phyloP scores from a whole-genome alignment of 1,140 invertebrate species.

The Holcopasites calliopsidis region DNA sequence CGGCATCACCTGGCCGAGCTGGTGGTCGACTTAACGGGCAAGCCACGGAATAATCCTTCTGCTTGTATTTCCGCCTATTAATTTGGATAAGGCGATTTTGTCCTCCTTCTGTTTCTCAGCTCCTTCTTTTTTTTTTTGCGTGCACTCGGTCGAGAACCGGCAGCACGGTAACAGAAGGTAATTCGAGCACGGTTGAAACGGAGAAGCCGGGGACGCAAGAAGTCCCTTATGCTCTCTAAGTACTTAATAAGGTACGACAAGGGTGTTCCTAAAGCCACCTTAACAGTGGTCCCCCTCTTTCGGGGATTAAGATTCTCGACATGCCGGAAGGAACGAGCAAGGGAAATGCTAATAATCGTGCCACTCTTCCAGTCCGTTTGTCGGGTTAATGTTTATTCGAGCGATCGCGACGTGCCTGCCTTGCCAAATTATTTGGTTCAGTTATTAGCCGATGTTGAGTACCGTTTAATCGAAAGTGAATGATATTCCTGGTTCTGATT shows the following conservation, averaged over 20 bases:
- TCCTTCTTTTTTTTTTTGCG: slow-evolving; percentile 13
- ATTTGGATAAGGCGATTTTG: slow-evolving; percentile 70
- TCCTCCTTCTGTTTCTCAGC: slow-evolving; percentile 6
- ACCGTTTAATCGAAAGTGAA: not conserved
- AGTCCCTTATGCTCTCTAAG: slow-evolving; percentile 53
- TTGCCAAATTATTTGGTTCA: not conserved
- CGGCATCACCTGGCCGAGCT: slow-evolving; percentile 37
- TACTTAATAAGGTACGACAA: slow-evolving; percentile 64
- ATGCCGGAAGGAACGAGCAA: slow-evolving; percentile 43
- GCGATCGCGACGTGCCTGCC: not conserved
- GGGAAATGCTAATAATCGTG: slow-evolving; percentile 23
- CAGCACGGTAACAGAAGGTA: slow-evolving; percentile 43
- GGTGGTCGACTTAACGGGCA: slow-evolving; percentile 47
- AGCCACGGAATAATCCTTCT: slow-evolving; percentile 52
- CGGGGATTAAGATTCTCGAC: slow-evolving; percentile 54
- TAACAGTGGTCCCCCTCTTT: slow-evolving; percentile 48
- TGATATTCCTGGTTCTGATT: not conserved
- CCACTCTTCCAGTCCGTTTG: too few relatives aligned
- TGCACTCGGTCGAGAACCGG: not conserved
- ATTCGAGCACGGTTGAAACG: slow-evolving; percentile 60
- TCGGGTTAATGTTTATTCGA: slow-evolving; percentile 1
- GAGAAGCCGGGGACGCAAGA: slow-evolving; percentile 17
- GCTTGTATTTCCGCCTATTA: slow-evolving; percentile 67
- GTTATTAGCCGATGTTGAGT: not conserved
- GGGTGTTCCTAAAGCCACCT: slow-evolving; percentile 48